phyloP scores from a whole-genome alignment of 2,888 invertebrate species.

The Megastigmus dorsalis region DNA sequence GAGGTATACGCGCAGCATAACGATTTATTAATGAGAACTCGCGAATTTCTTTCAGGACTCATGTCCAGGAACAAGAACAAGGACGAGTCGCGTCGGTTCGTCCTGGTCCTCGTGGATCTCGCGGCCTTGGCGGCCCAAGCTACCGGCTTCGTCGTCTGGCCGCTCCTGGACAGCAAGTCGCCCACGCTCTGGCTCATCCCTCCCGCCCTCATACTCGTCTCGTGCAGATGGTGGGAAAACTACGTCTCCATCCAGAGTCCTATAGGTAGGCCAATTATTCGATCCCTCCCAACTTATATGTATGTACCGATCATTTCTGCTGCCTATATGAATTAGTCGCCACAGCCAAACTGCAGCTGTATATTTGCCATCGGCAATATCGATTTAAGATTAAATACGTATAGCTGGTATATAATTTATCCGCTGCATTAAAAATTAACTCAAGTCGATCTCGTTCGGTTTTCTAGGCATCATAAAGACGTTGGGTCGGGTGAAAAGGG shows the following conservation, averaged over 20 bases:
- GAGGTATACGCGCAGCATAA: too few species aligned
- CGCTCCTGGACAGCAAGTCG: slow-evolving; percentile 81
- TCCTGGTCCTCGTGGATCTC: slow-evolving; percentile 88
- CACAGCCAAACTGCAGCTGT: too few species aligned
- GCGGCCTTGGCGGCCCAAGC: slow-evolving; percentile 91
- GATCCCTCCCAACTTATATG: background rate
- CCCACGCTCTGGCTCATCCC: slow-evolving; percentile 87
- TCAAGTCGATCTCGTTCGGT: too few species aligned
- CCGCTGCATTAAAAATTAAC: too few species aligned
- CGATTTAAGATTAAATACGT: too few species aligned
- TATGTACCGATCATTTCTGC: too few species aligned
- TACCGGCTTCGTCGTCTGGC: slow-evolving; percentile 94
- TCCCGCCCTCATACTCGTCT: slow-evolving; percentile 88
- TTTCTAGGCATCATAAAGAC: slow-evolving; percentile 83
- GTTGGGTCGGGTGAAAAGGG: slow-evolving; percentile 86
- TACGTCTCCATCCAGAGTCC: slow-evolving; percentile 92
- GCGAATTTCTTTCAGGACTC: slow-evolving; percentile 79
- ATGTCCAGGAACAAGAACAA: slow-evolving; percentile 86
- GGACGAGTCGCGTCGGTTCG: slow-evolving; percentile 83
- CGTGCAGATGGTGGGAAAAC: slow-evolving; percentile 99
- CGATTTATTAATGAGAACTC: too few species aligned
- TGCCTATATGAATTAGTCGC: too few species aligned
- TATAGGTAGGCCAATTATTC: slow-evolving; percentile 78
- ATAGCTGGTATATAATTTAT: too few species aligned
- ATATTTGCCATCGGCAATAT: too few species aligned